Evolutionary conservation across 1,140 invertebrate genomes (phyloP).

Genomic region (Drosophila sulfurigaster): DNA sequence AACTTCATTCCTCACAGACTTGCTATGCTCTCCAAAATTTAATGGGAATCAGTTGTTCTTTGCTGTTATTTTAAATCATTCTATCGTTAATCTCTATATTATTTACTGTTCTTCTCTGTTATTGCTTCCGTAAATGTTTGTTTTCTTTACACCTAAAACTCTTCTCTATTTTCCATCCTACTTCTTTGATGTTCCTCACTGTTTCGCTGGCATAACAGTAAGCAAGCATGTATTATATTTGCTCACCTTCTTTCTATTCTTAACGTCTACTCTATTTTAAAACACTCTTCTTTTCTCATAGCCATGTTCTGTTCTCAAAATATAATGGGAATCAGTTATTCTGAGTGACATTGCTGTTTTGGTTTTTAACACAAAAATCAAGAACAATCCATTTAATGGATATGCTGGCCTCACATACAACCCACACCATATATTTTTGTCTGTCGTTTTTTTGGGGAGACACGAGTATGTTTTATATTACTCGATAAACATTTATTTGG

Average conservation of each 20-base stretch:
- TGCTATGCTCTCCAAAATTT: no score
- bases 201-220: neutral
- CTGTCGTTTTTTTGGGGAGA: neutral
- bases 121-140: no score
- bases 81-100: no score
- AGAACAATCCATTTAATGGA: constrained; percentile 51
- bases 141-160: no score
- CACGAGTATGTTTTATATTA: constrained; percentile 14
- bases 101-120: no score
- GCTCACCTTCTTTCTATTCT: neutral
- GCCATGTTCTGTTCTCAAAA: neutral
- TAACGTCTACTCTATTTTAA: neutral
- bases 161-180: neutral
- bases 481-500: constrained; percentile 42
- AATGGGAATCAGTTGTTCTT: no score
- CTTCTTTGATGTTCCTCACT: neutral
- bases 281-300: neutral
- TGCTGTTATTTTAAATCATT: no score
- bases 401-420: constrained; percentile 7
- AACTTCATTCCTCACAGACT: no score
- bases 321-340: constrained; percentile 5
- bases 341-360: constrained; percentile 15
- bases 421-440: neutral
- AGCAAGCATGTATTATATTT: no score
- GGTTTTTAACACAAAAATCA: constrained; percentile 29